Conservation (phyloP, 2,113 vertebrate species). For the Varanus komodoensis region DNA sequence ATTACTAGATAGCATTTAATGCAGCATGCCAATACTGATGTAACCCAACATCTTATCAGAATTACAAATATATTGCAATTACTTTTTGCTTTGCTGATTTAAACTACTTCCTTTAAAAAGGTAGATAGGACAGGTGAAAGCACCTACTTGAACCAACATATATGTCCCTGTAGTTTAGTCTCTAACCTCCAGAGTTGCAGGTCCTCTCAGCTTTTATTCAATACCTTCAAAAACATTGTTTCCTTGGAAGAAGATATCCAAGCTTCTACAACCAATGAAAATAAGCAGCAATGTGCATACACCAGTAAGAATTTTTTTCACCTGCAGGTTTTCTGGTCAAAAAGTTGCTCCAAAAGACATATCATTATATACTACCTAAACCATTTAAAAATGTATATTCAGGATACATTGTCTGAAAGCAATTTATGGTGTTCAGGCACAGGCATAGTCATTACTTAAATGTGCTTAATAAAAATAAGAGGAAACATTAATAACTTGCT, state of each 20-base stretch:
- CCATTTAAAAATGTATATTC: background rate
- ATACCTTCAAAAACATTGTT: background rate
- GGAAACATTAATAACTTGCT: background rate
- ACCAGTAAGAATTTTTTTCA: constrained; percentile 10
- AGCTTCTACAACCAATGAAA: background rate
- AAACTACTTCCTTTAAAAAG: background rate
- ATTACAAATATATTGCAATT: background rate
- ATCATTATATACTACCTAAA: background rate
- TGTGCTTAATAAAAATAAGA: background rate
- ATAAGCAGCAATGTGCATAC: background rate
- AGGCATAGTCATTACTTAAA: background rate
- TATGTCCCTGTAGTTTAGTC: background rate
- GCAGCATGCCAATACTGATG: background rate
- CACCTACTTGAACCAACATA: background rate
- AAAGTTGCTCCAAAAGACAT: background rate
- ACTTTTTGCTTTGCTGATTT: background rate
- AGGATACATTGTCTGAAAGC: background rate
- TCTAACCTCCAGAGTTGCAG: background rate
- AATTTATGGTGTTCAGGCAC: background rate
- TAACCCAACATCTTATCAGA: background rate
- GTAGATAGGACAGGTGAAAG: background rate
- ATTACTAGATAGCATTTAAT: background rate
- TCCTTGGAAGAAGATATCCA: background rate
- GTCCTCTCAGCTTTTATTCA: background rate
- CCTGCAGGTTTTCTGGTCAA: background rate